Evolutionary conservation across 1,140 invertebrate genomes (phyloP).

Genomic region (Wasmannia auropunctata): DNA sequence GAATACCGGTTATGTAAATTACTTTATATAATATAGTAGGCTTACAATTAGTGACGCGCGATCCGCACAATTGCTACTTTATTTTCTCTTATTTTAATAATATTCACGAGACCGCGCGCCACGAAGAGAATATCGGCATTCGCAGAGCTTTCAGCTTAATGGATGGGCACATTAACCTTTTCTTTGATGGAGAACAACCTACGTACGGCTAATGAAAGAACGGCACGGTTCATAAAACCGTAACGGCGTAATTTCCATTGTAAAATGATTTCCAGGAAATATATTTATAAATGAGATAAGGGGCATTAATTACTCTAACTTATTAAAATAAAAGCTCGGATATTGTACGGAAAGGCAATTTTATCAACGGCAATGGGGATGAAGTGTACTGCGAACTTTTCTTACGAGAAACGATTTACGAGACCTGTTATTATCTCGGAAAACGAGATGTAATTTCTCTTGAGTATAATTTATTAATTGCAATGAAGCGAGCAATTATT

Average conservation of each 20-base stretch:
- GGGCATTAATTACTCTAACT: not conserved
- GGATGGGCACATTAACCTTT: constrained; percentile 16
- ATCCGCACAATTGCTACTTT: not conserved
- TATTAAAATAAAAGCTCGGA: constrained; percentile 33
- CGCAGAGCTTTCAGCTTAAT: constrained; percentile 25
- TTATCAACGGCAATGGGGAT: not conserved
- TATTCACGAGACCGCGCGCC: constrained; percentile 30
- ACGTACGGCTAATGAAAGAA: constrained; percentile 13
- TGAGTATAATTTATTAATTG: constrained; percentile 13
- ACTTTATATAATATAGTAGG: not conserved
- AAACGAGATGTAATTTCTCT: constrained; percentile 22
- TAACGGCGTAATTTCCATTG: constrained; percentile 5
- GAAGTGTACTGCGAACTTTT: constrained; percentile 1
- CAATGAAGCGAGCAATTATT: constrained; percentile 30
- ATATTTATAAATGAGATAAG: constrained; percentile 35
- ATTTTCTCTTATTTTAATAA: constrained; percentile 16
- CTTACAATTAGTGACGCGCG: not conserved
- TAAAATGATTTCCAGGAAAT: constrained; percentile 23
- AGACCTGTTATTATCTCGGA: not conserved
- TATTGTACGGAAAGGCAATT: constrained; percentile 36
- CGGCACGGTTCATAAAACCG: constrained; percentile 1
- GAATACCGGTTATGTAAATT: constrained; percentile 12
- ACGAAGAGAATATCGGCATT: not conserved
- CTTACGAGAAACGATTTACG: constrained; percentile 7
- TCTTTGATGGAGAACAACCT: constrained; percentile 13